A percentile compares a stretch with the other conserved stretches of the same genome.
Conservation (phyloP, 2,888 invertebrate species). For the Cryptus armator region DNA sequence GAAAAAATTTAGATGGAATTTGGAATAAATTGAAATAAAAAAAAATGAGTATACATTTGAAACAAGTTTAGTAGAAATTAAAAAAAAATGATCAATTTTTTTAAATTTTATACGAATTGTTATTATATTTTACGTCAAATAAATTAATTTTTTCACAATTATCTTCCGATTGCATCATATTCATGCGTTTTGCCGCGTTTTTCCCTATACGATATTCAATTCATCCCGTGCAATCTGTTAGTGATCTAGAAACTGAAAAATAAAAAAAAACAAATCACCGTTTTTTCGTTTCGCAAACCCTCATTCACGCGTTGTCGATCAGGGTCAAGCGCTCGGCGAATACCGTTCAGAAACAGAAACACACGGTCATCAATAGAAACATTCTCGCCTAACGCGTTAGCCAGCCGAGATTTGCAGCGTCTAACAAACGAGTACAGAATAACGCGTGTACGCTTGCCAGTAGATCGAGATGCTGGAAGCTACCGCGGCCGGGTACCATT, state of each 20-base stretch:
- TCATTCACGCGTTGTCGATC: not conserved
- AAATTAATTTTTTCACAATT: too few species aligned
- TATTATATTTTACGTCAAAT: too few species aligned
- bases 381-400: not conserved
- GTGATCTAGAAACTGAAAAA: not conserved
- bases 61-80: too few species aligned
- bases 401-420: not conserved
- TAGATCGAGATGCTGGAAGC: slow-evolving; percentile 45
- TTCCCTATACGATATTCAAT: too few species aligned
- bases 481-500: slow-evolving; percentile 73
- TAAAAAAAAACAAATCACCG: not conserved
- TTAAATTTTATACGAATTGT: too few species aligned
- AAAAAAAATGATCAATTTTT: too few species aligned
- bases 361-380: not conserved
- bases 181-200: too few species aligned
- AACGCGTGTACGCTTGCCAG: slow-evolving; percentile 13
- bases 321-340: not conserved
- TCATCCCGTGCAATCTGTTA: too few species aligned
- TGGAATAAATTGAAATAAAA: too few species aligned
- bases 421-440: slow-evolving; percentile 7
- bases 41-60: too few species aligned
- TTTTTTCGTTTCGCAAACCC: not conserved
- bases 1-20: too few species aligned
- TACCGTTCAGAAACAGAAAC: not conserved
- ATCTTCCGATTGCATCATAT: too few species aligned